A percentile compares a stretch with the other conserved stretches of the same genome.
Evolutionary conservation across 2,797 vertebrate species (phyloP).

Genomic region (Gila robusta): DNA sequence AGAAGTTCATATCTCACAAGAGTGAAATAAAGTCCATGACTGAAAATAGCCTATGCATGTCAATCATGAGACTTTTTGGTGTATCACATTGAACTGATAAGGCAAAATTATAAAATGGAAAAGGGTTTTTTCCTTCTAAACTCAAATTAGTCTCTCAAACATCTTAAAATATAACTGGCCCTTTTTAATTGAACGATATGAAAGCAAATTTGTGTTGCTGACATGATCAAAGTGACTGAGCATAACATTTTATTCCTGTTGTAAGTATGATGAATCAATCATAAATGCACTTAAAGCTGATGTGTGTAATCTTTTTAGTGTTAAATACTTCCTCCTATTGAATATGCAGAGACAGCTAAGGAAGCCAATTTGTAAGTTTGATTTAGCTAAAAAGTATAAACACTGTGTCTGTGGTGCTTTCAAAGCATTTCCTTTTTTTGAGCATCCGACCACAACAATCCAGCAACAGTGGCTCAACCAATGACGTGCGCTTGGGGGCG

Average conservation of each 20-base stretch:
- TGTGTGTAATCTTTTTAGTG: not conserved
- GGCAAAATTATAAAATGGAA: not conserved
- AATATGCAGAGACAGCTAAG: not conserved
- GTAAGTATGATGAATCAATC: not conserved
- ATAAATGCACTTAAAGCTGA: conserved; percentile 10
- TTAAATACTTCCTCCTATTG: not conserved
- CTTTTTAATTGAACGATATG: not conserved
- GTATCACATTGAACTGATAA: conserved; percentile 6
- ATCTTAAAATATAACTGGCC: not conserved
- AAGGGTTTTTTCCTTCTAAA: not conserved
- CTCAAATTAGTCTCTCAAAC: not conserved
- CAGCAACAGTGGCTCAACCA: not conserved
- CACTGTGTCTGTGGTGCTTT: not conserved
- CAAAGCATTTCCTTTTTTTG: not conserved
- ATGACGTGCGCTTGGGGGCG: not conserved
- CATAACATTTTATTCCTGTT: not conserved
- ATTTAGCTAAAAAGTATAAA: conserved; percentile 1
- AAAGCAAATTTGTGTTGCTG: conserved; percentile 1
- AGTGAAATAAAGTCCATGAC: conserved; percentile 10
- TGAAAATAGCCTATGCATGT: conserved; percentile 6
- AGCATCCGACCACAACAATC: not conserved
- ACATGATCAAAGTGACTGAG: not conserved
- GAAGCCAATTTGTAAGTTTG: not conserved
- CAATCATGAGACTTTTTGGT: not conserved
- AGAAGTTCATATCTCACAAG: conserved; percentile 1